These are phyloP conservation scores for Cercocebus atys DNA, from an alignment of 2,113 vertebrate genomes.

Conservation along the genomic window DNA sequence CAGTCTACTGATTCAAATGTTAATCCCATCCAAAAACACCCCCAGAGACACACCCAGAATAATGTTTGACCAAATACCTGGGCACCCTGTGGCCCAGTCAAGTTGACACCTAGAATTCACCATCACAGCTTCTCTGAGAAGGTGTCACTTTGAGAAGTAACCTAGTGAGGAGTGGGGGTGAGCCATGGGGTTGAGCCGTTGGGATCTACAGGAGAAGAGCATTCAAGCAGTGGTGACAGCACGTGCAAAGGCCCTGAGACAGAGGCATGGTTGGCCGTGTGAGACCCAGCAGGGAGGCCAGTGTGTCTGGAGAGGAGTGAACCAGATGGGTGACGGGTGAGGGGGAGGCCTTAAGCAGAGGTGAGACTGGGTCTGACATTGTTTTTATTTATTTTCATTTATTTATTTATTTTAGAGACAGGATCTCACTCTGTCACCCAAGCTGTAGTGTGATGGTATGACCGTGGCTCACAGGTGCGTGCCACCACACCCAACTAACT, in stretches of 20 bases:
- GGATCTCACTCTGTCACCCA: background rate
- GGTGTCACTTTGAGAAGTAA: background rate
- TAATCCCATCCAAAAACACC: background rate
- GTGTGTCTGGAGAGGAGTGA: background rate
- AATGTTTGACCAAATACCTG: background rate
- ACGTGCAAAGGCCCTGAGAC: background rate
- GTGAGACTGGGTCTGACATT: background rate
- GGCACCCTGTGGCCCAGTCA: background rate
- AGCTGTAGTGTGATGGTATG: background rate
- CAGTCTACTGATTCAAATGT: background rate
- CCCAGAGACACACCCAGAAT: background rate
- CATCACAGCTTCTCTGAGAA: background rate
- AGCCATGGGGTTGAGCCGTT: fast-evolving
- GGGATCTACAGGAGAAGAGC: background rate
- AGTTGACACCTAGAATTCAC: background rate
- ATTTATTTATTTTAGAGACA: background rate
- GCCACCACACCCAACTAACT: too few relatives aligned
- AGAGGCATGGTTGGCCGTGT: background rate
- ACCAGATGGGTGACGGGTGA: background rate
- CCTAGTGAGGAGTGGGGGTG: too few relatives aligned
- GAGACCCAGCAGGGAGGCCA: background rate
- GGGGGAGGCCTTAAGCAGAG: background rate
- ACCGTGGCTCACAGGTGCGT: background rate
- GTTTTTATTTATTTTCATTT: background rate
- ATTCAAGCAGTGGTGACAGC: background rate